A percentile compares a stretch with the other conserved stretches of the same genome.
phyloP scores from a whole-genome alignment of 2,888 invertebrate species.

The Microdon myrmicae region DNA sequence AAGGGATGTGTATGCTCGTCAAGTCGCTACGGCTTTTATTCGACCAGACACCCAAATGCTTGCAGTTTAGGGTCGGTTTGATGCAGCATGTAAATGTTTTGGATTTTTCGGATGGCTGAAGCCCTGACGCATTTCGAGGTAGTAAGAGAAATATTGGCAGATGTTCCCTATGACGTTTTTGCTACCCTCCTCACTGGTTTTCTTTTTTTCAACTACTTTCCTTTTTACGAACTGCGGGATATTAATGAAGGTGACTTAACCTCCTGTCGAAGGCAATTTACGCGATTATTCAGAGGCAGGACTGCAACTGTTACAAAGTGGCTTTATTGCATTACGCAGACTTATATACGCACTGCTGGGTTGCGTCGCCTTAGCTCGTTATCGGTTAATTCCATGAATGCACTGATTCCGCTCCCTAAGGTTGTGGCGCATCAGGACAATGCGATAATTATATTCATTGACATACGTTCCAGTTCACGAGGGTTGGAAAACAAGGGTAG shows the following conservation, averaged over 20 bases:
- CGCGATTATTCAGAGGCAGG: slow-evolving; percentile 45
- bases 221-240: slow-evolving; percentile 28
- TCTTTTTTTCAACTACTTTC: neutral
- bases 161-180: slow-evolving; percentile 23
- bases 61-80: slow-evolving; percentile 21
- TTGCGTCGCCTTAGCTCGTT: slow-evolving; percentile 16
- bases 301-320: no score
- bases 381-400: slow-evolving; percentile 21
- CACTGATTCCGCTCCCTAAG: slow-evolving; percentile 22
- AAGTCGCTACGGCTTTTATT: no score
- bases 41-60: no score
- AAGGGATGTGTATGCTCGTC: no score
- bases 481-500: no score
- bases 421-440: slow-evolving; percentile 18
- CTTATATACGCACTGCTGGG: slow-evolving; percentile 11
- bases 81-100: slow-evolving; percentile 41
- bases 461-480: slow-evolving; percentile 35
- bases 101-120: slow-evolving; percentile 46
- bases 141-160: slow-evolving; percentile 48
- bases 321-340: slow-evolving; percentile 20
- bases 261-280: slow-evolving; percentile 51
- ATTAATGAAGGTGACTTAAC: slow-evolving; percentile 49
- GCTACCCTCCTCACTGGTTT: slow-evolving; percentile 7
- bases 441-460: slow-evolving; percentile 47
- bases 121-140: slow-evolving; percentile 44